These are phyloP conservation scores for human DNA, from an alignment of 2,113 vertebrate species.

Conservation along the genomic window DNA sequence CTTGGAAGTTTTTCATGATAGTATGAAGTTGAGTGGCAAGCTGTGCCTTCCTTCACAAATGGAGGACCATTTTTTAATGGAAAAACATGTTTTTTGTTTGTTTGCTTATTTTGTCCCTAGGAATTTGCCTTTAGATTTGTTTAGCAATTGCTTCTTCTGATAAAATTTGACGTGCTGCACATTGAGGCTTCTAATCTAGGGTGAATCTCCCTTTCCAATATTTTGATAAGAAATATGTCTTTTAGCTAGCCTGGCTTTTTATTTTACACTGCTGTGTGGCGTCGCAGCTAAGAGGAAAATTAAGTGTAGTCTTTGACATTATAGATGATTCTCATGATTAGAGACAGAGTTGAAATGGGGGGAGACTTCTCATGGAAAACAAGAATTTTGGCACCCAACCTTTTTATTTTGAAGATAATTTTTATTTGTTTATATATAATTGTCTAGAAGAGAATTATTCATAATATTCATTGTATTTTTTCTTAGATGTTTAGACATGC, in stretches of 20 bases:
- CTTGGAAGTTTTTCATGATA: not conserved
- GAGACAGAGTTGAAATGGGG: not conserved
- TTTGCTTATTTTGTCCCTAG: not conserved
- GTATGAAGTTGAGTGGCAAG: not conserved
- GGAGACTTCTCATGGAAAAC: not conserved
- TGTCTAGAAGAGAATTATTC: not conserved
- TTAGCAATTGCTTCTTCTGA: not conserved
- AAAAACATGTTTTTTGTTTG: not conserved
- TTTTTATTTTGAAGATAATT: not conserved
- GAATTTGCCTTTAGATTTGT: not conserved
- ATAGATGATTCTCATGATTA: not conserved
- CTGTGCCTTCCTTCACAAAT: not conserved
- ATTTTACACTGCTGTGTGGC: not conserved
- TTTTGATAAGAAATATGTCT: not conserved
- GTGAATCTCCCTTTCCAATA: not conserved
- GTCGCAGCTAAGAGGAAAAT: not conserved
- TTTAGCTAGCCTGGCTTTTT: not conserved
- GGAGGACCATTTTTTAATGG: not conserved
- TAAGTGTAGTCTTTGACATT: not conserved
- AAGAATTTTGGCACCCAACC: not conserved
- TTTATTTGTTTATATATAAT: not conserved
- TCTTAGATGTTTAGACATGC: not conserved
- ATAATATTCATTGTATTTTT: not conserved
- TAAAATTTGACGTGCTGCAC: not conserved
- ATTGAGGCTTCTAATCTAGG: not conserved